Conservation (phyloP, 2,888 invertebrate genomes). For the Hartigia nigra region DNA sequence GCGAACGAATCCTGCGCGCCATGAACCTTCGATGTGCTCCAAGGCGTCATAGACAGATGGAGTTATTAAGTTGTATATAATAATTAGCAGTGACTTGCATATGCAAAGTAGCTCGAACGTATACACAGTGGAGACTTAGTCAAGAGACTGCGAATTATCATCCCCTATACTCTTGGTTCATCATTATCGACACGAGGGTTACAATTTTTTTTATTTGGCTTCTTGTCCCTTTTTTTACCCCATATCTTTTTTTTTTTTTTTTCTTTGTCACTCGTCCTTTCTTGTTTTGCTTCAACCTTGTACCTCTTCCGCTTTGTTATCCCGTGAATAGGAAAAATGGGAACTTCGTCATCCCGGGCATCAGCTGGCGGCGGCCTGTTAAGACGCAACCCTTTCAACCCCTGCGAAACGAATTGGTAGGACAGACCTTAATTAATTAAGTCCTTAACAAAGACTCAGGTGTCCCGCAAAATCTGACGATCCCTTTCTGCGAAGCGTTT, state of each 20-base stretch:
- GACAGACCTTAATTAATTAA: constrained; percentile 62
- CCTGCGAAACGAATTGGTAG: constrained; percentile 49
- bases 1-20: constrained; percentile 12
- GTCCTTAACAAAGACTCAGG: constrained; percentile 63
- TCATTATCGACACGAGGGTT: background rate
- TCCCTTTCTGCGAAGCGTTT: constrained; percentile 39
- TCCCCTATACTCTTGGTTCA: background rate
- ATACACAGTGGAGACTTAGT: background rate
- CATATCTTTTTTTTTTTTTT: background rate
- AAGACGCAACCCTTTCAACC: constrained; percentile 53
- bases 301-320: constrained; percentile 19
- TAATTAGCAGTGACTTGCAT: background rate
- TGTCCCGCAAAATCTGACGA: constrained; percentile 59
- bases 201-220: background rate
- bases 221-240: background rate
- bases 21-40: background rate
- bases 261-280: background rate
- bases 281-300: background rate
- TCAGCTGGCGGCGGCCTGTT: constrained; percentile 54
- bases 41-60: background rate
- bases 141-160: background rate
- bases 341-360: constrained; percentile 34
- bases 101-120: background rate
- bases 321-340: constrained; percentile 20
- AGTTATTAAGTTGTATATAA: background rate